These are phyloP conservation scores for Vollenhovia emeryi DNA, from an alignment of 1,140 invertebrate species.

Conservation along the genomic window DNA sequence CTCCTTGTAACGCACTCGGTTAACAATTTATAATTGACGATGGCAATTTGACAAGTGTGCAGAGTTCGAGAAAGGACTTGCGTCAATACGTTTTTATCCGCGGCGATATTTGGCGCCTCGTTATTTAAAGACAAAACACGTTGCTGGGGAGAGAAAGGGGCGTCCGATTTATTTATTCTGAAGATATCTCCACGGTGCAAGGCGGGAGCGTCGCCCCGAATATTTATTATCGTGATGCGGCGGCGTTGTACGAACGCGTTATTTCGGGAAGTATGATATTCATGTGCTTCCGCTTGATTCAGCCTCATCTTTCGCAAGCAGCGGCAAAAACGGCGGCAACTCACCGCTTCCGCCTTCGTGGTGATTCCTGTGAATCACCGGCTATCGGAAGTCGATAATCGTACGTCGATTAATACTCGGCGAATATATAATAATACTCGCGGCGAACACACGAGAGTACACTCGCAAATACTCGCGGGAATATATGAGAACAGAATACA, in stretches of 20 bases:
- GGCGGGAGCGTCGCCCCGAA: neutral
- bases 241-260: neutral
- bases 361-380: neutral
- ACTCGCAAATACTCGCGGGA: too few relatives aligned
- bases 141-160: neutral
- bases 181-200: neutral
- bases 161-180: neutral
- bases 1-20: neutral
- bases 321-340: neutral
- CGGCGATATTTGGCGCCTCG: neutral
- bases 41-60: neutral
- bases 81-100: neutral
- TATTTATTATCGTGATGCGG: conserved; percentile 27
- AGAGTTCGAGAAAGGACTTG: neutral
- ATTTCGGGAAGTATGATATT: neutral
- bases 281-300: neutral
- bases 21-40: neutral
- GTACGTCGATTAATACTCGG: neutral
- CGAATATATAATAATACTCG: neutral
- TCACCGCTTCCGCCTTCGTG: neutral
- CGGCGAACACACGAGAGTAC: too few relatives aligned
- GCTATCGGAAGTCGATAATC: conserved; percentile 16
- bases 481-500: too few relatives aligned
- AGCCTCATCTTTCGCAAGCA: neutral
- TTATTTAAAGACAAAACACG: conserved; percentile 18